These are phyloP conservation scores for Oxystoma pomonae DNA, from an alignment of 2,888 invertebrate species.

Conservation along the genomic window DNA sequence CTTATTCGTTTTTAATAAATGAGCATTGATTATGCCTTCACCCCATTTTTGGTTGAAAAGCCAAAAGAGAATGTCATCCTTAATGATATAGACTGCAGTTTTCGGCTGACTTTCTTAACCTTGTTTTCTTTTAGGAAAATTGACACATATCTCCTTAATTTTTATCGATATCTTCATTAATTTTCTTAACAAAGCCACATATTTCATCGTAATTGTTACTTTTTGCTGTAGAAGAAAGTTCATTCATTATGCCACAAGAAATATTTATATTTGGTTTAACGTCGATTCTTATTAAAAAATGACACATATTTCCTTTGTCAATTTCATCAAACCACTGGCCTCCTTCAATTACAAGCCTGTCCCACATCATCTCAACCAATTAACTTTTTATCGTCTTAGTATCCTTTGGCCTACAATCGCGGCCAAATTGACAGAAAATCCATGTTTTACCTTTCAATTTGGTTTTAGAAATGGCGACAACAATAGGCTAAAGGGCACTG, in stretches of 20 bases:
- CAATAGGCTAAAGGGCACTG: too few species aligned
- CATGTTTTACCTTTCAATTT: too few species aligned
- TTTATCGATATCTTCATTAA: background rate
- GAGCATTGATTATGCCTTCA: constrained; percentile 1
- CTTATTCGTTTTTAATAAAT: constrained; percentile 3
- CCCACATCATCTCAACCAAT: too few species aligned
- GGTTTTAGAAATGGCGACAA: too few species aligned
- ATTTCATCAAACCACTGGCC: too few species aligned
- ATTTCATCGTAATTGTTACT: too few species aligned
- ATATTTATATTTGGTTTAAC: background rate
- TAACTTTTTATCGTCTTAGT: too few species aligned
- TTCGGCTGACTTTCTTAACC: background rate
- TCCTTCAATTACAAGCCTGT: too few species aligned
- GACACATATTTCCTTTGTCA: background rate
- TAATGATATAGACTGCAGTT: background rate
- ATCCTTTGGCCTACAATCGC: too few species aligned
- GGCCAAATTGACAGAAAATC: too few species aligned
- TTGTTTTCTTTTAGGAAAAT: background rate
- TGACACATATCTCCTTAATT: background rate
- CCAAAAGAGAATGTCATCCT: background rate
- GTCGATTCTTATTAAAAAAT: background rate
- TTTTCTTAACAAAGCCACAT: background rate
- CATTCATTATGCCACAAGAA: background rate
- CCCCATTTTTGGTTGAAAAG: background rate
- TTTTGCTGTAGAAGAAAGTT: too few species aligned